phyloP scores from a whole-genome alignment of 2,888 invertebrate species.

The Mesorhabditis spiculigera region DNA sequence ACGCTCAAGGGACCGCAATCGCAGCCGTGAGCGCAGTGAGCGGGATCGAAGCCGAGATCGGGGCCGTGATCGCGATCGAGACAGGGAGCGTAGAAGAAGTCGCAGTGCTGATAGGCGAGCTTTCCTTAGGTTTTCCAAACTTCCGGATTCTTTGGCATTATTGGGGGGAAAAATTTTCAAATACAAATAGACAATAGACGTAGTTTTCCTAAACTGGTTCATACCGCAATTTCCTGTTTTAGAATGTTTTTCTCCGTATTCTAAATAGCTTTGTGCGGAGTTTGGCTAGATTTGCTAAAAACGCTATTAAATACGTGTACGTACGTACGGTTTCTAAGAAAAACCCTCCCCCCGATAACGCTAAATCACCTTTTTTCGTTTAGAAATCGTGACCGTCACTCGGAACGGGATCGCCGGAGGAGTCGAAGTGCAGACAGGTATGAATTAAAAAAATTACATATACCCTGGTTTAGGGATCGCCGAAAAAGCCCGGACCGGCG shows the following conservation, averaged over 20 bases:
- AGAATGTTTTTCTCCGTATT: no score
- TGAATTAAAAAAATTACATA: not conserved
- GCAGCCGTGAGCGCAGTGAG: not conserved
- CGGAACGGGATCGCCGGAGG: not conserved
- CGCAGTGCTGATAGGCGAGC: constrained; percentile 3
- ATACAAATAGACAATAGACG: no score
- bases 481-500: not conserved
- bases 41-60: constrained; percentile 5
- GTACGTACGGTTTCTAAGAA: no score
- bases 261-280: no score
- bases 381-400: not conserved
- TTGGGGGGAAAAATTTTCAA: no score
- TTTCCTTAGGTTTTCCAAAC: not conserved
- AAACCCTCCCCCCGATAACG: no score
- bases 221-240: no score
- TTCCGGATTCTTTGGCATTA: not conserved
- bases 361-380: no score
- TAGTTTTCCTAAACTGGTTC: no score
- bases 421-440: constrained; percentile 5
- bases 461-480: not conserved
- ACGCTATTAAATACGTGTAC: no score
- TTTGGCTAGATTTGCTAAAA: no score
- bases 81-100: not conserved
- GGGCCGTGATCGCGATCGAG: not conserved
- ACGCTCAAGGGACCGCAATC: not conserved